Percentiles rank a stretch among this genome's conserved stretches.
These are phyloP conservation scores for Ischnura elegans DNA, from an alignment of 2,888 invertebrate genomes.

Conservation along the genomic window DNA sequence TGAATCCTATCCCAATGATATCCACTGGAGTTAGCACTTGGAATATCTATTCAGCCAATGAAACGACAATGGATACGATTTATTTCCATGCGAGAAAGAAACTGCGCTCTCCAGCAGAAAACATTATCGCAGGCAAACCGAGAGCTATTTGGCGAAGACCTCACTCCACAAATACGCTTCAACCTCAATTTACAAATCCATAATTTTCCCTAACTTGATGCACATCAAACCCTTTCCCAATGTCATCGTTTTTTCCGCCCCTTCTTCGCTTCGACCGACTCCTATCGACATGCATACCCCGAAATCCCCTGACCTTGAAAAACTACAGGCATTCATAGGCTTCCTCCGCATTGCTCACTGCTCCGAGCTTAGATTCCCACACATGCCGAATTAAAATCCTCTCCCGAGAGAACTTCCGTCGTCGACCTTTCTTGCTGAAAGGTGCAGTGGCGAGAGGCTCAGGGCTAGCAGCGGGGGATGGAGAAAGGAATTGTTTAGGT, in stretches of 20 bases:
- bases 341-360: constrained; percentile 18
- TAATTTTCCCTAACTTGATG: neutral
- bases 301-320: neutral
- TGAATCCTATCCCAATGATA: too few species aligned
- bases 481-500: neutral
- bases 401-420: neutral
- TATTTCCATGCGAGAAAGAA: too few species aligned
- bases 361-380: constrained; percentile 42
- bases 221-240: neutral
- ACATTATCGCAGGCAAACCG: too few species aligned
- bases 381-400: neutral
- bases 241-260: neutral
- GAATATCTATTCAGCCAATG: too few species aligned
- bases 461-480: neutral
- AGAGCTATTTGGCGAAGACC: too few species aligned
- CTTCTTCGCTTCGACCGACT: too few species aligned
- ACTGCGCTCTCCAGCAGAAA: too few species aligned
- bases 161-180: too few species aligned
- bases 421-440: neutral
- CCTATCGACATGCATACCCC: neutral
- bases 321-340: neutral
- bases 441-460: neutral
- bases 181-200: too few species aligned
- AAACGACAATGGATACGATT: too few species aligned
- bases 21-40: too few species aligned